Evolutionary conservation across 2,888 invertebrate genomes (phyloP), one percentile per base, ranked within the genome.

Genomic region (Eumacrocentrus americanus): DNA sequence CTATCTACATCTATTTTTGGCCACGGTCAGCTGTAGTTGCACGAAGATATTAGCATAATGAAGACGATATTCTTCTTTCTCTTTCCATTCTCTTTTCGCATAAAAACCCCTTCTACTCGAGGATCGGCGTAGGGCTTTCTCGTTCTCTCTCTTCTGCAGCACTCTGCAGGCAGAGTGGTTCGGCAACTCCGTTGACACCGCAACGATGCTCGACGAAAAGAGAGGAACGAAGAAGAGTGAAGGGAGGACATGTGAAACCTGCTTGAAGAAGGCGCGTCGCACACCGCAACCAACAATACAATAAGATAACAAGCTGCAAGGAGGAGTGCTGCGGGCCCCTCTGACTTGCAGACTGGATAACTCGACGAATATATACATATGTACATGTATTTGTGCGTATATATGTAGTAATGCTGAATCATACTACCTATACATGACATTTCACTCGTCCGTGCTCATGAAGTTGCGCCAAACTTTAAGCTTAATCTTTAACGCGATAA

Each of bases 41-140:
- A 69, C 68, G 58, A 50, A 68, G n/a, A 65, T 70, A 78, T 78
- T 77, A 77, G 74, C 79, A 79, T 79, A 79, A 79, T 75, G 79
- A 77, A 76, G 62, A 63, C 48, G 63, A 38, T 46, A 57, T 44
- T 46, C 51, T 55, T 40, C 52, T 38, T 14, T 50, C 60, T 29
- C 50, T 20, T 50, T 55, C 23, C n/a, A 56, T 58, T 70, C 65
- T 18, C 18, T 51, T 35, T 61, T 68, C 62, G 63, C 48, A 42
- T 57, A n/a, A 11, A 18, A 18, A 18, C 5, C 38, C 37, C 14
- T 37, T 40, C 38, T 16, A 16, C 2, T 42, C 12, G 20, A 18
- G 18, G 20, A 9, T 18, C 18, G 3, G 18, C 42, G 20, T 42
- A 5, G 18, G n/a, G 35, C 29, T 29, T 3, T 48, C 16, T 16